Percentiles rank a stretch among this genome's conserved stretches.
phyloP scores from a whole-genome alignment of 2,888 invertebrate genomes.

The Melolontha melolontha region DNA sequence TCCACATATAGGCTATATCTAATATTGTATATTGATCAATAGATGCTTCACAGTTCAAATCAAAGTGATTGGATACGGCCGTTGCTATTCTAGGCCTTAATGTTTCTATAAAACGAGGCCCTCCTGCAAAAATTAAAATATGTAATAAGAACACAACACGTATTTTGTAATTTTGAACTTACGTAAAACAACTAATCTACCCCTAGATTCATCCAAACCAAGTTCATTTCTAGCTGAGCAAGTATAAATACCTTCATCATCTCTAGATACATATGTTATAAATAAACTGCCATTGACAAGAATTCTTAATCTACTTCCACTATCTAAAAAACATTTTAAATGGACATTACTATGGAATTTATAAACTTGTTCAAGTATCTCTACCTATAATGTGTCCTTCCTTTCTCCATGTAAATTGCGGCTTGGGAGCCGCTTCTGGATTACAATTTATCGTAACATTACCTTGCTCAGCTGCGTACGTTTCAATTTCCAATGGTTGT shows the following conservation, averaged over 20 bases:
- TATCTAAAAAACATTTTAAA: constrained; percentile 45
- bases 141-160: background rate
- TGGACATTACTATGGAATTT: background rate
- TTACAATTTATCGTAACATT: constrained; percentile 92
- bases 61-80: constrained; percentile 77
- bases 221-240: constrained; percentile 88
- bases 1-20: constrained; percentile 94
- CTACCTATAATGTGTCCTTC: constrained; percentile 79
- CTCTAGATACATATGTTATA: constrained; percentile 85
- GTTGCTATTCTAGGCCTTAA: constrained; percentile 76
- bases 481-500: constrained; percentile 87
- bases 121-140: constrained; percentile 66
- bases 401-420: constrained; percentile 91
- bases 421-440: constrained; percentile 94
- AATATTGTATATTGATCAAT: constrained; percentile 78
- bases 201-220: constrained; percentile 88
- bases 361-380: background rate
- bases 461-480: constrained; percentile 91
- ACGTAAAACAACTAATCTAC: constrained; percentile 85
- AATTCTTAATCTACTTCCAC: constrained; percentile 85
- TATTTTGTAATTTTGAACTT: constrained; percentile 58
- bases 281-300: constrained; percentile 88
- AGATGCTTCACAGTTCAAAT: constrained; percentile 85
- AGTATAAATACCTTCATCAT: constrained; percentile 89
- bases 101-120: constrained; percentile 80